Evolutionary conservation across 2,797 vertebrate species (phyloP).

Genomic region (Danio tinwini): DNA sequence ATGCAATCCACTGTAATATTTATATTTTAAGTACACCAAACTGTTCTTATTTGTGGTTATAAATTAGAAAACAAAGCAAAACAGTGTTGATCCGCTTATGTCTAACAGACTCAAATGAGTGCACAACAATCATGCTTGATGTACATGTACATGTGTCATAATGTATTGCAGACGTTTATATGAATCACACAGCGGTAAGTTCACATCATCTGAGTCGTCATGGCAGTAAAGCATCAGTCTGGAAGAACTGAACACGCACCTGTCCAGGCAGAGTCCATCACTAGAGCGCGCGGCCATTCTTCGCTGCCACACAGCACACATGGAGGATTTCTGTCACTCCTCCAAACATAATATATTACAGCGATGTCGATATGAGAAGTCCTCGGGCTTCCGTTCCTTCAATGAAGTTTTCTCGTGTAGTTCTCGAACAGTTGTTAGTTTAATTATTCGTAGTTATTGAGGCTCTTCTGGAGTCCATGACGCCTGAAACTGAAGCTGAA

Average conservation of each 20-base stretch:
- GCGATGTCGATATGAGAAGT: background rate
- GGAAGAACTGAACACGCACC: slow-evolving; percentile 43
- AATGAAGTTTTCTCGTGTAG: no score
- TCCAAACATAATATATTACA: slow-evolving; percentile 16
- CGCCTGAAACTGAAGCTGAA: background rate
- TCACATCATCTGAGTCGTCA: background rate
- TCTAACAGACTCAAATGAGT: background rate
- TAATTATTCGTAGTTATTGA: background rate
- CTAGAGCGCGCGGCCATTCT: background rate
- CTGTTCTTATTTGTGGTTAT: no score
- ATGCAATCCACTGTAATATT: background rate
- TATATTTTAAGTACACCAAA: no score
- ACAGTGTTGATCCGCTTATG: background rate
- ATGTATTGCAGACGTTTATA: background rate
- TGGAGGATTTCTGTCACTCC: background rate
- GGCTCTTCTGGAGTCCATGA: background rate
- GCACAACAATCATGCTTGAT: background rate
- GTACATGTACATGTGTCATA: no score
- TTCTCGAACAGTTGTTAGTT: slow-evolving; percentile 13
- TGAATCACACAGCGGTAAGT: background rate
- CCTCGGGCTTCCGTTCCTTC: background rate
- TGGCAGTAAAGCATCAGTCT: background rate
- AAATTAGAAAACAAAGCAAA: no score
- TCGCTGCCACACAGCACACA: background rate
- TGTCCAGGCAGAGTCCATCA: slow-evolving; percentile 49